phyloP scores from a whole-genome alignment of 2,888 invertebrate genomes.

The Chrysolina americana region DNA sequence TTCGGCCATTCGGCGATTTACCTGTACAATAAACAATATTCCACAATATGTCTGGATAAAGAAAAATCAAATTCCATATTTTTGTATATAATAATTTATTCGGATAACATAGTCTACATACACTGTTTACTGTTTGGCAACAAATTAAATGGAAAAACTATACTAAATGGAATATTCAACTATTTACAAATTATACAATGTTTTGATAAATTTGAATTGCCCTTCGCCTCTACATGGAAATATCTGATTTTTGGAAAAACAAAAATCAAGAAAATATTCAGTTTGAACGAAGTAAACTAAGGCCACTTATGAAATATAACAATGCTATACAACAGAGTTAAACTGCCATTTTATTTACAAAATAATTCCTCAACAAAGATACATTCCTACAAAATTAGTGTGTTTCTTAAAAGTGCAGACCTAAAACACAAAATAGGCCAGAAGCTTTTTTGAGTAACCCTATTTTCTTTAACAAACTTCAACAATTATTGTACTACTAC shows the following conservation, averaged over 20 bases:
- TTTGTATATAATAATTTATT: constrained; percentile 45
- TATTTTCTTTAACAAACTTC: constrained; percentile 55
- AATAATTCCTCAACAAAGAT: constrained; percentile 56
- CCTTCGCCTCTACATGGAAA: constrained; percentile 47
- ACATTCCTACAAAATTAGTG: constrained; percentile 58
- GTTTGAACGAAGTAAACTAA: constrained; percentile 49
- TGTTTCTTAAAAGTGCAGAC: constrained; percentile 56
- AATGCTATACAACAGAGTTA: constrained; percentile 58
- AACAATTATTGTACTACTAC: constrained; percentile 65
- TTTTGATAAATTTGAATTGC: constrained; percentile 35
- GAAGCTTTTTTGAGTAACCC: constrained; percentile 53
- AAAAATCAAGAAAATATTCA: constrained; percentile 21
- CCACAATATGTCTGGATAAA: no score
- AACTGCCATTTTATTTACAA: constrained; percentile 56
- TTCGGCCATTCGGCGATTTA: no score
- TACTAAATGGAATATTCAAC: constrained; percentile 36
- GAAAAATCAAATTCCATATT: no score
- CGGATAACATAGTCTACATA: constrained; percentile 48
- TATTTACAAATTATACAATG: constrained; percentile 46
- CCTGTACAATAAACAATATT: no score
- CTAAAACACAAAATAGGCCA: constrained; percentile 55
- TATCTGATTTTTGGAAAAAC: constrained; percentile 32
- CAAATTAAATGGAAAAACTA: constrained; percentile 41
- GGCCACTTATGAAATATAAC: constrained; percentile 57
- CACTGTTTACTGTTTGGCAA: constrained; percentile 52